A percentile compares a stretch with the other conserved stretches of the same genome.
Conservation (phyloP, 2,113 vertebrate genomes). For the Pyrgilauda ruficollis region DNA sequence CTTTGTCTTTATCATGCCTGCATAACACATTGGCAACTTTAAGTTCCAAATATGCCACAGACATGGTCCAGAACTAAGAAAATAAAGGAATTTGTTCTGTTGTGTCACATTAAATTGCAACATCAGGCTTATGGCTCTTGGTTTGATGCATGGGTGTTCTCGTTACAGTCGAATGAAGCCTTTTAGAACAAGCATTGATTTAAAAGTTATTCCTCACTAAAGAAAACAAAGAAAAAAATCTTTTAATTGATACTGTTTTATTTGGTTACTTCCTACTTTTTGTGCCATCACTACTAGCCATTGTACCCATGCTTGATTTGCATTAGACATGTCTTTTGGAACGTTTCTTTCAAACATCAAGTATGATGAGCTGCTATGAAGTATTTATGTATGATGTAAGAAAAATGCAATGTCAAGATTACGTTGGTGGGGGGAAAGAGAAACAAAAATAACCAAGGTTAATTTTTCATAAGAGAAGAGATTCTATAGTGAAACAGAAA, state of each 20-base stretch:
- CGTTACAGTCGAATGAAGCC: background rate
- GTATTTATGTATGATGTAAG: background rate
- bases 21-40: accelerated
- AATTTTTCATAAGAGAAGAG: background rate
- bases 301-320: background rate
- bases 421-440: too few relatives aligned
- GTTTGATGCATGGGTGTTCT: background rate
- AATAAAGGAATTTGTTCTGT: background rate
- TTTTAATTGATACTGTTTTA: background rate
- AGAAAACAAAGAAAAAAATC: background rate
- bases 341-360: background rate
- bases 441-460: background rate
- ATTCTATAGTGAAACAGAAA: background rate
- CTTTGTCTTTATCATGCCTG: background rate
- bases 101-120: background rate
- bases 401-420: background rate
- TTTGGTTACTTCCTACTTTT: background rate
- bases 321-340: background rate
- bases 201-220: background rate
- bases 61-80: background rate
- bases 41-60: background rate
- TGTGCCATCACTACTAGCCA: background rate
- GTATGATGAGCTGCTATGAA: background rate
- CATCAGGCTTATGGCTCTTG: background rate
- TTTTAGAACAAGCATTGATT: background rate